A percentile compares a stretch with the other conserved stretches of the same genome.
Evolutionary conservation across 2,113 vertebrate genomes (phyloP).

Genomic region (Oncorhynchus keta): DNA sequence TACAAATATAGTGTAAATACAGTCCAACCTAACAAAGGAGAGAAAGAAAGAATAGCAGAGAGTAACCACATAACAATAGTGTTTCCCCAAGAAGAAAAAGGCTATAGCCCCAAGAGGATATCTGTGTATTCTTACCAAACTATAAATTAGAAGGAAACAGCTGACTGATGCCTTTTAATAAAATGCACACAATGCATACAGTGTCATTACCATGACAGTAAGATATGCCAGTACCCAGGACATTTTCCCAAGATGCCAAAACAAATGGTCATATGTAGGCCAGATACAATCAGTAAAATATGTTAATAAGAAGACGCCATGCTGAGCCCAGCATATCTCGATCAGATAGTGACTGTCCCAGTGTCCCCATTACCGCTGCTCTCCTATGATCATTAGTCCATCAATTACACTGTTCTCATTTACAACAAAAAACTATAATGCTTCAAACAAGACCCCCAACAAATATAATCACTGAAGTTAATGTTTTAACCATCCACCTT

Average conservation of each 20-base stretch:
- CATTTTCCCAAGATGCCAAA: background rate
- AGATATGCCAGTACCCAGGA: background rate
- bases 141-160: background rate
- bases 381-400: slow-evolving; percentile 38
- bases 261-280: background rate
- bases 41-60: background rate
- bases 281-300: background rate
- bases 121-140: background rate
- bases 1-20: background rate
- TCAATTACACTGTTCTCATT: slow-evolving; percentile 24
- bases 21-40: background rate
- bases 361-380: slow-evolving; percentile 46
- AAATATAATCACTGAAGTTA: background rate
- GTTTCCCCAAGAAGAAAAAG: background rate
- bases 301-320: slow-evolving; percentile 32
- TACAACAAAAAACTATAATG: background rate
- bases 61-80: background rate
- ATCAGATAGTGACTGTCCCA: slow-evolving; percentile 30
- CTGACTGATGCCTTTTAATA: background rate
- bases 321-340: slow-evolving; percentile 43
- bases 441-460: too few relatives aligned
- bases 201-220: background rate
- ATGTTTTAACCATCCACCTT: background rate
- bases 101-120: background rate
- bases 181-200: background rate